Evolutionary conservation across 2,113 vertebrate genomes (phyloP).

Genomic region (Bothrops jararaca): DNA sequence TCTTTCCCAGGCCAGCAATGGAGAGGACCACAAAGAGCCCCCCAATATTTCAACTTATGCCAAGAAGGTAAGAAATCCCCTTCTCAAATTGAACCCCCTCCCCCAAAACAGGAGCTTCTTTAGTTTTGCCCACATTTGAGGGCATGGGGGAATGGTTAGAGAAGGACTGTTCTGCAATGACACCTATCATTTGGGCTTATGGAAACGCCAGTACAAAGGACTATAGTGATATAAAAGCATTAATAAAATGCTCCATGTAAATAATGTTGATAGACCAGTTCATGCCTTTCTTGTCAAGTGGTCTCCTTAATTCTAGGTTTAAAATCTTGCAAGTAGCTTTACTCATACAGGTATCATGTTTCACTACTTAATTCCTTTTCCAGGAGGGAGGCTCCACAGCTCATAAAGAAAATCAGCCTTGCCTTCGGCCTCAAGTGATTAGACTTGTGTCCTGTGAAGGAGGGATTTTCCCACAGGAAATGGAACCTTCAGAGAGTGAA

Average conservation of each 20-base stretch:
- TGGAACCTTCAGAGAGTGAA: constrained; percentile 75
- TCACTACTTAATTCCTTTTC: constrained; percentile 29
- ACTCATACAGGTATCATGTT: not conserved
- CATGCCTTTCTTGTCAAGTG: constrained; percentile 20
- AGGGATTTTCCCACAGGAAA: constrained; percentile 75
- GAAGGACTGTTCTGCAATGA: not conserved
- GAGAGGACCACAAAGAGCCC: constrained; percentile 54
- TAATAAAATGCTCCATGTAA: not conserved
- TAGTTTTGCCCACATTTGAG: not conserved
- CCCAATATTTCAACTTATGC: constrained; percentile 29
- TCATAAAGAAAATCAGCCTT: constrained; percentile 60
- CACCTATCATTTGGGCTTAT: not conserved
- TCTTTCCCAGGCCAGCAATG: constrained; percentile 47
- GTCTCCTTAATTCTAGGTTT: not conserved
- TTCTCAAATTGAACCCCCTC: not conserved
- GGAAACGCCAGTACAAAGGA: not conserved
- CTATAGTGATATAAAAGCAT: not conserved
- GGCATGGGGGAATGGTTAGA: not conserved
- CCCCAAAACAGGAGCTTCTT: not conserved
- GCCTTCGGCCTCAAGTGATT: constrained; percentile 81
- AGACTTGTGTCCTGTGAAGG: constrained; percentile 77
- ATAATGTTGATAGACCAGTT: constrained; percentile 1
- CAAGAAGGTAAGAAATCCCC: constrained; percentile 52
- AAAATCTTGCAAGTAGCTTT: not conserved
- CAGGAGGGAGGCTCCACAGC: constrained; percentile 50